These are phyloP conservation scores for Scomber colias DNA, from an alignment of 2,113 vertebrate species.

Conservation along the genomic window DNA sequence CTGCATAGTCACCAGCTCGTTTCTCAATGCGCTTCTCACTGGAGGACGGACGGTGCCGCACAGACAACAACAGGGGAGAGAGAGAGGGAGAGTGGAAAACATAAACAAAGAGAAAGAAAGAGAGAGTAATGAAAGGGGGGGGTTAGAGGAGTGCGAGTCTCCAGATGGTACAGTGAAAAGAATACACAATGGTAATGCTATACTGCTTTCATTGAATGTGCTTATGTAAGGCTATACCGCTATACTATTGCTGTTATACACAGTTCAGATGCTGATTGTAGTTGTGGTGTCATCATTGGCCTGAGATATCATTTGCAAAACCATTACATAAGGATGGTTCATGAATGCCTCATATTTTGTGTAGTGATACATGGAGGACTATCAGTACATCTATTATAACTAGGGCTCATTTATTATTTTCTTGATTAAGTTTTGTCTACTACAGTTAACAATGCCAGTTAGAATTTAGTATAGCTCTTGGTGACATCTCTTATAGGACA, in stretches of 20 bases:
- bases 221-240: conserved; percentile 52
- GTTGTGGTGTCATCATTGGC: background rate
- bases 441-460: too few relatives aligned
- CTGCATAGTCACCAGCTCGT: conserved; percentile 49
- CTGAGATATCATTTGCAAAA: background rate
- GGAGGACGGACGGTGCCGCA: background rate
- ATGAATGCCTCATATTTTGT: background rate
- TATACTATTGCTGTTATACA: background rate
- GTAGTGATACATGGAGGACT: background rate
- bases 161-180: conserved; percentile 80
- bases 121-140: conserved; percentile 28
- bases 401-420: too few relatives aligned
- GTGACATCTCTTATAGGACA: too few relatives aligned
- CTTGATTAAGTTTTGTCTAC: too few relatives aligned
- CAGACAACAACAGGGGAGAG: conserved; percentile 5
- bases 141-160: conserved; percentile 54
- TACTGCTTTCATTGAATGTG: conserved; percentile 61
- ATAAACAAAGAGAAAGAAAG: conserved; percentile 55
- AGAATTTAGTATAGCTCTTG: too few relatives aligned
- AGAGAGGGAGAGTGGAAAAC: conserved; percentile 36
- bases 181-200: conserved; percentile 77
- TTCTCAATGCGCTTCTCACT: conserved; percentile 15
- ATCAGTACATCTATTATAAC: background rate
- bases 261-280: conserved; percentile 11
- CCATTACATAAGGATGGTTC: background rate